These are phyloP conservation scores for Laodelphax striatellus DNA, from an alignment of 1,140 invertebrate species.

Conservation along the genomic window DNA sequence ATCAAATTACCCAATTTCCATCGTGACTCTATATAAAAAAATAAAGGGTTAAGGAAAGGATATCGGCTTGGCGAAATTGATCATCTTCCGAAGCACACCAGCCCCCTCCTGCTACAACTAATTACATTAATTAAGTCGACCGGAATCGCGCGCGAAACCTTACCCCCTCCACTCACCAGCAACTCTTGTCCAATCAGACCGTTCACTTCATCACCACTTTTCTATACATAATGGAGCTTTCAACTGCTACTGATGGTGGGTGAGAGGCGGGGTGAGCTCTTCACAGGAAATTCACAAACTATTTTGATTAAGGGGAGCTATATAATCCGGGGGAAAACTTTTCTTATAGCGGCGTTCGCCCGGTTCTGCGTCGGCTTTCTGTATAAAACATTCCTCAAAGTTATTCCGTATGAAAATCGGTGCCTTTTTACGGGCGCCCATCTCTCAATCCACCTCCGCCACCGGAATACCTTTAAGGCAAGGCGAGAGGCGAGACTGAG, in stretches of 20 bases:
- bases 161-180: background rate
- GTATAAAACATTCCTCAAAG: conserved; percentile 4
- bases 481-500: background rate
- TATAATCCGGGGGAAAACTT: conserved; percentile 1
- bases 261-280: background rate
- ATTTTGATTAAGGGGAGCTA: conserved; percentile 3
- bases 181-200: background rate
- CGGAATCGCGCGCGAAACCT: background rate
- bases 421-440: background rate
- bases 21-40: background rate
- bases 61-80: conserved; percentile 1
- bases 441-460: background rate
- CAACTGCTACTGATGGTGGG: background rate
- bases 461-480: background rate
- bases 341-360: background rate
- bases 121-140: background rate
- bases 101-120: background rate
- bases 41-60: background rate
- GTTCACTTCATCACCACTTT: background rate
- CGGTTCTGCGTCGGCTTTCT: background rate
- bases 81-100: background rate
- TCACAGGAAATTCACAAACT: conserved; percentile 1
- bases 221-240: conserved; percentile 1
- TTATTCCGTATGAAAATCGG: conserved; percentile 3
- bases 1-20: background rate